Base-by-base conservation (phyloP, 2,888 invertebrate species). In the Rotaria sp. region DNA sequence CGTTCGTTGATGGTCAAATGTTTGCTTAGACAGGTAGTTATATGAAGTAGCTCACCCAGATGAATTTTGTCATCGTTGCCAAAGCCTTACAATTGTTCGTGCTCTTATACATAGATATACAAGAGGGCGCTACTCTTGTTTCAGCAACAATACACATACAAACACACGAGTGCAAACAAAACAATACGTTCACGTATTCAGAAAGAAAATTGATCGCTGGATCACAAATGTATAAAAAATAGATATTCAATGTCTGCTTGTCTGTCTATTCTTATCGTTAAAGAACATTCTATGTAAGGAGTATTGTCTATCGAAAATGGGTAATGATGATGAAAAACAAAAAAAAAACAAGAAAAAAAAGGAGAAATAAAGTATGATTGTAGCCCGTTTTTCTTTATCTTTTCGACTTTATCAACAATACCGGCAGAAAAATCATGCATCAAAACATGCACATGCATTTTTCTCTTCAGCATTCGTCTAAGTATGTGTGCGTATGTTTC, bases 1-100 rank as follows among this genome's bases (percentile, higher is more conserved):
- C 67, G 35, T 67, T 67, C 67, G 67, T 67, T 80, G 80, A 80
- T 80, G 80, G 80, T 80, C 80, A 80, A 80, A 80, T 80, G 45
- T 80, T 80, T 80, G 80, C 80, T 80, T 80, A 45, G 80, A 35
- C 67, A 67, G 67, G 67, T 67, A 67, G 67, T 67, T 35, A 67
- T 67, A 67, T 35, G 67, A 67, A 67, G 35, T 38, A 67, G 67
- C 15, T 67, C 67, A 67, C 35, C 67, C 67, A 67, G 35, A 67
- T 67, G 67, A 67, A 67, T 67, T 67, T 67, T 67, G 67, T 67
- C 67, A 67, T 67, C 67, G 30, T 67, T 67, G 67, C 35, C 67
- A 67, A 67, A 67, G 67, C 67, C 67, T 67, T 67, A 67, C 67
- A 67, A 67, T 67, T 35, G 67, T 38, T 67, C 67, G 67, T 67